Conservation (phyloP, 2,113 vertebrate genomes). For the Platichthys stellatus region DNA sequence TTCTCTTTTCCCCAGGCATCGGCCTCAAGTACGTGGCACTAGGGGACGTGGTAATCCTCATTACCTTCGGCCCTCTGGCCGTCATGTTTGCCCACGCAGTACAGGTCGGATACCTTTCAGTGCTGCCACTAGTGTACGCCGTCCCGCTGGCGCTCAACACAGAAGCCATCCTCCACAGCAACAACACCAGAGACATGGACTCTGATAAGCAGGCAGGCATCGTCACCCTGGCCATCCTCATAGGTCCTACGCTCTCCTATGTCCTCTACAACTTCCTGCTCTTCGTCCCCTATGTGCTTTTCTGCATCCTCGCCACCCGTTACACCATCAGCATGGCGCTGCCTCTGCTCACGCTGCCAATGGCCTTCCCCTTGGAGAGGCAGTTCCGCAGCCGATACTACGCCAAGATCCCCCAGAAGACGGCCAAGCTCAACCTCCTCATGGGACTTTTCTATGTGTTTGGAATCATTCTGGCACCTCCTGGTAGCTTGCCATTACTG, state of each 20-base stretch:
- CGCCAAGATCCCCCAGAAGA: slow-evolving; percentile 92
- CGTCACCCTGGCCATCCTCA: slow-evolving; percentile 95
- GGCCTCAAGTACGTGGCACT: slow-evolving; percentile 97
- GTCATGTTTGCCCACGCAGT: slow-evolving; percentile 97
- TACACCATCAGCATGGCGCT: slow-evolving; percentile 96
- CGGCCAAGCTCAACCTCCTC: slow-evolving; percentile 95
- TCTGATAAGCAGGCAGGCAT: slow-evolving; percentile 95
- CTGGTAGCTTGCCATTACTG: slow-evolving; percentile 88
- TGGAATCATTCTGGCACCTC: slow-evolving; percentile 90
- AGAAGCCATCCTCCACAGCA: slow-evolving; percentile 97
- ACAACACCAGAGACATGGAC: slow-evolving; percentile 98
- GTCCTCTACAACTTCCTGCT: slow-evolving; percentile 92
- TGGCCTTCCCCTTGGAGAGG: slow-evolving; percentile 94
- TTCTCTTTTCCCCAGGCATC: slow-evolving; percentile 83
- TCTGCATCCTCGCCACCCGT: slow-evolving; percentile 92
- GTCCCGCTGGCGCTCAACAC: slow-evolving; percentile 95
- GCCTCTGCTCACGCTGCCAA: slow-evolving; percentile 93
- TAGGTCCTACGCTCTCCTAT: slow-evolving; percentile 92
- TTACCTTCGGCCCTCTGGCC: slow-evolving; percentile 96
- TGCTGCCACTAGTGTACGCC: slow-evolving; percentile 93
- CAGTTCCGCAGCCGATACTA: slow-evolving; percentile 93
- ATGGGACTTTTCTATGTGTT: slow-evolving; percentile 97
- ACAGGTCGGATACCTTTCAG: slow-evolving; percentile 94
- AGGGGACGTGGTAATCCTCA: slow-evolving; percentile 96
- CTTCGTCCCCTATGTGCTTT: slow-evolving; percentile 93